Evolutionary conservation across 1,140 invertebrate species (phyloP), one percentile per base, ranked within the genome.

Genomic region (Hormaphis cornu): DNA sequence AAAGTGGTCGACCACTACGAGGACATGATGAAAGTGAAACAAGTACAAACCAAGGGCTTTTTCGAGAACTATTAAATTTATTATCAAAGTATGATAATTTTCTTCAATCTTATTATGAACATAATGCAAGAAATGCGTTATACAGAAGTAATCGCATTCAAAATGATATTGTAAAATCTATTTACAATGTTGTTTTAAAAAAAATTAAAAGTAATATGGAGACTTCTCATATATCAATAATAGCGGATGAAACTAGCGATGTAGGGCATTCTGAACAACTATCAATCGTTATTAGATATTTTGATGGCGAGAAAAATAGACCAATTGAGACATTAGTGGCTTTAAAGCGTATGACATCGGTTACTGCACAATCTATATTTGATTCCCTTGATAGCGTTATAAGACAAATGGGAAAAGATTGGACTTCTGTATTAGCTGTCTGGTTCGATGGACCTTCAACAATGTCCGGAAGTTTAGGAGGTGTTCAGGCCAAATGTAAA

Each of bases 391-490:
- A 22, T 33, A 3, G 18, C n/a, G 9, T 54, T 14, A 8, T 33
- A 18, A 33, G 10, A 30, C 12, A 16, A 18, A 22, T 69, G 9
- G n/a, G 28, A 48, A 48, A 46, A 24, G 20, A 70, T 9, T 70
- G 35, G 40, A 6, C 24, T 16, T 18, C 18, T 66, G 56, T 71
- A 14, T n/a, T 50, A 30, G 18, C 54, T 8, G 70, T 71, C 6
- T 71, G 22, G 14, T 42, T 71, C 30, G 70, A 71, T 71, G 44
- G 58, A 46, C 40, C 70, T 1, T 48, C 46, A 26, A 71, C 44
- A 44, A 71, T 71, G 44, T 46, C 70, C n/a, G 58, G 70, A 42
- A 30, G 0, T 24, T 3, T 61, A 22, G n/a, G 46, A 35, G 70
- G 46, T 20, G 56, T 71, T 24, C 58, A 46, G 52, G 46, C 8